These are phyloP conservation scores for Podabrus alpinus DNA, from an alignment of 2,888 invertebrate species.

Conservation along the genomic window DNA sequence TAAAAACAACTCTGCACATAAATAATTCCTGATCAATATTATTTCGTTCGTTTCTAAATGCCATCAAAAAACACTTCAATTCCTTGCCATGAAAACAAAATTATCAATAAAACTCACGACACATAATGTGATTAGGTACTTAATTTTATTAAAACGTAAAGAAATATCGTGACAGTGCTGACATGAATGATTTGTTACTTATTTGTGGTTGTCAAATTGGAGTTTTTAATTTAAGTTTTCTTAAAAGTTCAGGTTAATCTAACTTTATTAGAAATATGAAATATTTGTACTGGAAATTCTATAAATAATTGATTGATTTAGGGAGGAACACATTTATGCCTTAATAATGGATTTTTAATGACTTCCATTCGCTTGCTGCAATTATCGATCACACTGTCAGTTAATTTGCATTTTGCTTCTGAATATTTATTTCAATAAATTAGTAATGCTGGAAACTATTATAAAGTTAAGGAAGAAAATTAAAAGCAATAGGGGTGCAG, in stretches of 20 bases:
- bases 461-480: background rate
- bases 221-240: background rate
- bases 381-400: background rate
- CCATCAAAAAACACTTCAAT: slow-evolving; percentile 33
- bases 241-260: background rate
- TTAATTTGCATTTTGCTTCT: background rate
- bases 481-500: background rate
- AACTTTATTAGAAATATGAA: background rate
- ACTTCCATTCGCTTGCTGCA: background rate
- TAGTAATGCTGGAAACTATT: background rate
- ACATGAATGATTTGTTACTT: slow-evolving; percentile 8
- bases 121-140: slow-evolving; percentile 31
- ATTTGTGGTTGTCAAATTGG: background rate
- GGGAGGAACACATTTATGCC: background rate
- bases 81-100: slow-evolving; percentile 22
- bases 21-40: slow-evolving; percentile 34
- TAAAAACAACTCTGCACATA: slow-evolving; percentile 28
- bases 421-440: background rate
- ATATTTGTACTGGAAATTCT: background rate
- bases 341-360: background rate
- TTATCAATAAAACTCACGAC: slow-evolving; percentile 31
- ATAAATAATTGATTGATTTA: background rate
- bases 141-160: slow-evolving; percentile 31
- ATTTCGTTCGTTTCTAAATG: slow-evolving; percentile 27
- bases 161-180: slow-evolving; percentile 14